These are phyloP conservation scores for Drosophila grimshawi DNA, from an alignment of 1,140 invertebrate species.

Conservation along the genomic window DNA sequence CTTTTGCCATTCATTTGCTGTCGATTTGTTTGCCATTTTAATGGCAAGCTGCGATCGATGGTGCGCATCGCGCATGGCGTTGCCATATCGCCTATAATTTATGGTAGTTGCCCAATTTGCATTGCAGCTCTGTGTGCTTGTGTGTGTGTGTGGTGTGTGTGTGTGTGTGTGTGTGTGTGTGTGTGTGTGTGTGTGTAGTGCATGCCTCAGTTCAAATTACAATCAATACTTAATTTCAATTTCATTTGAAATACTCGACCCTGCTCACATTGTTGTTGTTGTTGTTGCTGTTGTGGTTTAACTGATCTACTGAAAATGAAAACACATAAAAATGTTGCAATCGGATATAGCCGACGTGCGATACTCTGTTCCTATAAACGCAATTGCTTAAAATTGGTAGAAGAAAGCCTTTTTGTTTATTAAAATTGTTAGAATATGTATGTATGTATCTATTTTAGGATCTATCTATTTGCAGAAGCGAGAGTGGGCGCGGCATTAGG, in stretches of 20 bases:
- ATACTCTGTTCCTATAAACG: neutral
- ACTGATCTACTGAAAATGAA: slow-evolving; percentile 22
- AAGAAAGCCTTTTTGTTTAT: too few species aligned
- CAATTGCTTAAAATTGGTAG: too few species aligned
- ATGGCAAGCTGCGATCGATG: slow-evolving; percentile 17
- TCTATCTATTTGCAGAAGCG: too few species aligned
- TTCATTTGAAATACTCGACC: slow-evolving; percentile 56
- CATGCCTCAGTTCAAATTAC: slow-evolving; percentile 49
- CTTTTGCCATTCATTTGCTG: slow-evolving; percentile 39
- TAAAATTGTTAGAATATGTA: too few species aligned
- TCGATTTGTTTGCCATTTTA: slow-evolving; percentile 40
- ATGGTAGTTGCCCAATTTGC: slow-evolving; percentile 56
- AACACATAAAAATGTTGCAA: neutral
- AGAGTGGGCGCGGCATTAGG: too few species aligned
- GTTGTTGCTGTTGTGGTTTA: slow-evolving; percentile 8
- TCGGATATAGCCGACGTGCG: neutral
- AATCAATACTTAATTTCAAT: slow-evolving; percentile 73
- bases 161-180: slow-evolving; percentile 3
- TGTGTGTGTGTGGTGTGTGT: slow-evolving; percentile 1
- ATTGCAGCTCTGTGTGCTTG: slow-evolving; percentile 24
- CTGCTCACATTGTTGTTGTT: slow-evolving; percentile 6
- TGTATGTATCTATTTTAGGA: too few species aligned
- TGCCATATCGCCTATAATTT: slow-evolving; percentile 59
- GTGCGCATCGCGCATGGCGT: slow-evolving; percentile 29
- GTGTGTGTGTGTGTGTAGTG: slow-evolving; percentile 10